Evolutionary conservation across 2,888 invertebrate species (phyloP), one percentile per base, ranked within the genome.

Genomic region (Ennomos quercinarius): DNA sequence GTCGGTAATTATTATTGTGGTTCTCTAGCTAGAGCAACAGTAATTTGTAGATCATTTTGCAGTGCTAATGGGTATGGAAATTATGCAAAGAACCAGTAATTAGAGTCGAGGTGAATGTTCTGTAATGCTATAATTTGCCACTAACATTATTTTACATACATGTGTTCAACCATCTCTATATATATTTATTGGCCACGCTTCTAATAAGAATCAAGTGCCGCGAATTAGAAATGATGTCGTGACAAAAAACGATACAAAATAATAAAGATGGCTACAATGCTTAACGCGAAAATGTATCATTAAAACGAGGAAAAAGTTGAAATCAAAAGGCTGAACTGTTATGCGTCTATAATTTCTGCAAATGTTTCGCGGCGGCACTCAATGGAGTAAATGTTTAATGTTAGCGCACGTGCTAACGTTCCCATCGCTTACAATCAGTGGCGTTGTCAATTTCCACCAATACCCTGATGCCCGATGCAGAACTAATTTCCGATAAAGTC

Each of bases 401-500:
- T 74, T 76, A 70, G 76, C 72, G 74, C 90, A 89, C 83, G 84
- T 90, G 90, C 76, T 65, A 69, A 72, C 74, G 78, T 89, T 89
- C 89, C 81, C 89, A 89, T 84, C 80, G 77, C 77, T 75, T 49
- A 82, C 81, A 86, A 84, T 84, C 84, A 81, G 73, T 78, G 51
- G 51, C 39, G 81, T 85, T 87, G 86, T 87, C 87, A 87, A 89
- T 90, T 85, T 84, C 84, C 79, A 84, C 80, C 80, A 80, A 85
- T 85, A 78, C 83, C 83, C 81, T 75, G 81, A 86, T 83, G 83
- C 72, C 77, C 74, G 77, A 80, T 78, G 84, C 82, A 84, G 84
- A 88, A 87, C 89, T 86, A 89, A 89, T 89, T 90, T 87, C 85
- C 88, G 87, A 90, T 91, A 85, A 85, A 87, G 63, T 64, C 57